Base-by-base conservation (phyloP, 2,113 vertebrate species). In the Abramis brama region DNA sequence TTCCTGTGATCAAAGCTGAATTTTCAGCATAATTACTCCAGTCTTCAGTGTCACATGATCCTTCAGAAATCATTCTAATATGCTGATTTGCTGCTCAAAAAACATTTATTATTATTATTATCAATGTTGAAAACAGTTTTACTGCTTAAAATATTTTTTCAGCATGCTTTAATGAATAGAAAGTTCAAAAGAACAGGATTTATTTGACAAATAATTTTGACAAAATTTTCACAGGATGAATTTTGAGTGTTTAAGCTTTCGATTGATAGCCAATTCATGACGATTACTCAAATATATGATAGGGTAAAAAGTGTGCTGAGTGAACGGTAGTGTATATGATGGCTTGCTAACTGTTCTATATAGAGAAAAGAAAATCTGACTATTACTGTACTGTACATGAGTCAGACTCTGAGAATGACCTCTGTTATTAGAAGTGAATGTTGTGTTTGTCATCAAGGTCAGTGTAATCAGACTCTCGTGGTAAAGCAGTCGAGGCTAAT, bases 391-490 rank as follows among this genome's bases (percentile, higher is more conserved):
- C 19, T 71, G 68, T 10, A 11, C 19, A 11, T 39, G 19, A 0
- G 33, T 71, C 19, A 39, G 36, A 71, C 5, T 71, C 8, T 71
- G 68, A 71, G 68, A 70, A 10, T 23, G 36, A 39, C 68, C 33
- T 71, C 33, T 71, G 33, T 71, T 36, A 2, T 5, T 7, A 77
- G 75, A 52, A 33, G 66, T 36, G 30, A 19, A 77, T 52, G 75
- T 33, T 17, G 25, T 75, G 12, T 80, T 50, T 21, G 78, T 23
- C 57, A 33, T 66, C 25, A 39, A 43, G 59, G 78, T 86, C 73
- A 86, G 52, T 60, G 91, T 89, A 91, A 92, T 84, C 55, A 30
- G 74, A 91, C 83, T 85, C 82, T 70, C 68, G 25, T 13, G 2
- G 10, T 2, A 73, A 27, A 57, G 75, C 81, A 9, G 19, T 25